Evolutionary conservation across 35 echinoderm and acorn worm species (phyloP).

Genomic region (Apostichopus californicus): DNA sequence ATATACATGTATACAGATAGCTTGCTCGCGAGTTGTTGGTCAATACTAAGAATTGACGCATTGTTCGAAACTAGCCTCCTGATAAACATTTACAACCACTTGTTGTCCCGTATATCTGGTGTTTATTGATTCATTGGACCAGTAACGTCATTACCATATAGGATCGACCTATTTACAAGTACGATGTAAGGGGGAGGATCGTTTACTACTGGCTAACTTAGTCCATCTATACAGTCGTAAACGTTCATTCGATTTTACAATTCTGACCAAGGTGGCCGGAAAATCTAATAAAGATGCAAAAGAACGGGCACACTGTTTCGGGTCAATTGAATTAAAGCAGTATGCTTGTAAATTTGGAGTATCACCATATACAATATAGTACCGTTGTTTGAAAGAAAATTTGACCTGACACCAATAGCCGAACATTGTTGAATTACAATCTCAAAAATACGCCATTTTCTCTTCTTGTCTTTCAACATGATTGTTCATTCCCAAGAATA

Average conservation of each 20-base stretch:
- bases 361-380: too few species aligned
- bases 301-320: background rate
- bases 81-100: background rate
- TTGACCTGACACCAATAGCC: too few species aligned
- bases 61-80: background rate
- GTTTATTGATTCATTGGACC: background rate
- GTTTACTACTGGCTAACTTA: background rate
- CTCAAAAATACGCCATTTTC: too few species aligned
- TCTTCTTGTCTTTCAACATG: too few species aligned
- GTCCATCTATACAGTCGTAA: background rate
- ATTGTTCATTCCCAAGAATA: too few species aligned
- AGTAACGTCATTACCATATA: background rate
- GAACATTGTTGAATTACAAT: too few species aligned
- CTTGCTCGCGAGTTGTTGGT: background rate
- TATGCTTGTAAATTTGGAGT: background rate
- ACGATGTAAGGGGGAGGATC: background rate
- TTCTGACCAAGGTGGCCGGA: background rate
- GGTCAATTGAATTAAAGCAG: background rate
- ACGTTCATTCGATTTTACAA: background rate
- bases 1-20: too few species aligned
- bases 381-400: too few species aligned
- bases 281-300: background rate
- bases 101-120: background rate
- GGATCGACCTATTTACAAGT: background rate
- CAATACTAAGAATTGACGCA: background rate